These are phyloP conservation scores for Leuciscus waleckii DNA, from an alignment of 2,797 vertebrate genomes.

Conservation along the genomic window DNA sequence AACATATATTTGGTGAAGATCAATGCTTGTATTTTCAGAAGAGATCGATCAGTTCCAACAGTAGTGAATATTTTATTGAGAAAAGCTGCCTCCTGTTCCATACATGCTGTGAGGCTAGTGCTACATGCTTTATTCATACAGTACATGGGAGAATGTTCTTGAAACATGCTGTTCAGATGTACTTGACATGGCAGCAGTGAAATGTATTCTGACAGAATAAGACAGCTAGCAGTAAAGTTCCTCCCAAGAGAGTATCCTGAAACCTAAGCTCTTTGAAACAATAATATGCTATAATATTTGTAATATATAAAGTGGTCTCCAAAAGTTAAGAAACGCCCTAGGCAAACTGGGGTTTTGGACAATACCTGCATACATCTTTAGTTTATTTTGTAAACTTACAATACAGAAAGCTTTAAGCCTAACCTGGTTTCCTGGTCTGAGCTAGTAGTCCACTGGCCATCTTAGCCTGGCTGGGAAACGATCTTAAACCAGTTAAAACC, in stretches of 20 bases:
- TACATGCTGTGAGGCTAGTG: not conserved
- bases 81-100: not conserved
- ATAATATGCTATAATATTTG: constrained; percentile 8
- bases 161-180: constrained; percentile 1
- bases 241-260: constrained; percentile 10
- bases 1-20: not conserved
- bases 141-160: constrained; percentile 6
- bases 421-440: not conserved
- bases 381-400: not conserved
- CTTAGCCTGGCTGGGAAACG: not conserved
- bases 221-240: not conserved
- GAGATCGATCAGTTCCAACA: not conserved
- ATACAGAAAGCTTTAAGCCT: not conserved
- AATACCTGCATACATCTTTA: not conserved
- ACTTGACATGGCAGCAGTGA: not conserved
- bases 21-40: not conserved
- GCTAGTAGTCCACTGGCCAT: not conserved
- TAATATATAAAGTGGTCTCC: constrained; percentile 18
- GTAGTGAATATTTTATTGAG: not conserved
- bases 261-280: not conserved
- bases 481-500: not conserved
- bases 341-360: not conserved
- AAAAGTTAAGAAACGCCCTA: not conserved
- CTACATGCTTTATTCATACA: constrained; percentile 26
- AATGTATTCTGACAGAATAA: not conserved